Evolutionary conservation across 2,113 vertebrate species (phyloP), one percentile per base, ranked within the genome.

Genomic region (Glareola pratincola): DNA sequence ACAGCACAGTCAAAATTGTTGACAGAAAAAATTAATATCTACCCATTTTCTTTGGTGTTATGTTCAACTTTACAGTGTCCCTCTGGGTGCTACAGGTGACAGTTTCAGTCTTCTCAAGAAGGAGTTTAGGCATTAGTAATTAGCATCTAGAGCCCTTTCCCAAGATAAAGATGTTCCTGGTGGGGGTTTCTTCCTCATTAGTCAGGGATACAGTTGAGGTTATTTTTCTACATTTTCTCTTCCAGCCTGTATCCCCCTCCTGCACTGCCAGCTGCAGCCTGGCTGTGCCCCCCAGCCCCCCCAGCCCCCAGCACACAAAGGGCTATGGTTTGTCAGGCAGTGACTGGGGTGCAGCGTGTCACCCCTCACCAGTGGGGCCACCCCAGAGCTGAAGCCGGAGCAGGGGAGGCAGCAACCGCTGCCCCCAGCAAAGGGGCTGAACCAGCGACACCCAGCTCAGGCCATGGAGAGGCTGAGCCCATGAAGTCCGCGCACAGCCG

Each of bases 391-490:
- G 36, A 43, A 43, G 36, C 43, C 18, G 30, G 18, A 48, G 26
- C 30, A 43, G 26, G 17, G 51, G 16, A 89, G 21, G 27, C 43
- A 50, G 36, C 14, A 41, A 50, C 14, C n/a, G 36, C n/a, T 39
- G 30, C 19, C 2, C 16, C 9, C 3, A 5, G 14, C 0, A 1
- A 26, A 43, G 17, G 27, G 14, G 9, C 75, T 43, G 37, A 59
- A 50, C 18, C 48, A 50, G 26, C 0, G 3, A 48, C 12, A 17
- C 29, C 12, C 71, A 74, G 24, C 16, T 80, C 45, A 47, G 53
- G 14, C 19, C n/a, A 10, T 0, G 7, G 29, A 0, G 0, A 53
- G 30, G 9, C 34, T 14, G 32, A 34, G 37, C 22, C 27, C 45
- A 14, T n/a, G 23, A n/a, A 7, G 32, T 22, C 77, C 67, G 29